A percentile compares a stretch with the other conserved stretches of the same genome.
These are phyloP conservation scores for Patella caerulea DNA, from an alignment of 2,888 invertebrate genomes.

Conservation along the genomic window DNA sequence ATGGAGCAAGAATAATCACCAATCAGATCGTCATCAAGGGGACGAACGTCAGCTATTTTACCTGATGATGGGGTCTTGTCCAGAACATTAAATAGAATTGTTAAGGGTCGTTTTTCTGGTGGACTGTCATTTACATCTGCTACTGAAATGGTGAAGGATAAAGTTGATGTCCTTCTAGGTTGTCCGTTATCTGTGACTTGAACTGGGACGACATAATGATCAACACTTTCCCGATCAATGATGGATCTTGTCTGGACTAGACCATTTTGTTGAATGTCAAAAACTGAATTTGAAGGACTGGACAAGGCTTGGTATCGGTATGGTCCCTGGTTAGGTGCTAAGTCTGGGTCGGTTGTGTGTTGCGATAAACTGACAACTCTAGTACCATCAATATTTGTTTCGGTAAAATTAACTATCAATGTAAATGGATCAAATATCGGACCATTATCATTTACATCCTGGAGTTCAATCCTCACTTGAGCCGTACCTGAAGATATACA, in stretches of 20 bases:
- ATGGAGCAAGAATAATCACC: slow-evolving; percentile 89
- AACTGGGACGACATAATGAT: slow-evolving; percentile 82
- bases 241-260: slow-evolving; percentile 83
- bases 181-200: slow-evolving; percentile 89
- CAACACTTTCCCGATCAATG: slow-evolving; percentile 86
- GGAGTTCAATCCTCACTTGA: slow-evolving; percentile 83
- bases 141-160: slow-evolving; percentile 80
- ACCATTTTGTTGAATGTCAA: slow-evolving; percentile 85
- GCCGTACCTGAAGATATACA: slow-evolving; percentile 78
- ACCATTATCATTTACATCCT: slow-evolving; percentile 94
- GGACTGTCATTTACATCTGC: slow-evolving; percentile 93
- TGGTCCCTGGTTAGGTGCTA: slow-evolving; percentile 91
- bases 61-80: slow-evolving; percentile 76
- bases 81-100: slow-evolving; percentile 82
- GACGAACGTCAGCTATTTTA: slow-evolving; percentile 92
- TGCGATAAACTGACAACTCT: slow-evolving; percentile 49
- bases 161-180: slow-evolving; percentile 86
- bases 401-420: slow-evolving; percentile 53
- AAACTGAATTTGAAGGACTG: slow-evolving; percentile 79
- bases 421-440: slow-evolving; percentile 82
- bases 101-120: slow-evolving; percentile 85
- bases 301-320: slow-evolving; percentile 86
- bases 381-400: slow-evolving; percentile 48
- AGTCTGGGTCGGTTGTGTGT: slow-evolving; percentile 81
- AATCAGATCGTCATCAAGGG: slow-evolving; percentile 90